Evolutionary conservation across 2,888 invertebrate genomes (phyloP).

Genomic region (Sminthurides aquaticus): DNA sequence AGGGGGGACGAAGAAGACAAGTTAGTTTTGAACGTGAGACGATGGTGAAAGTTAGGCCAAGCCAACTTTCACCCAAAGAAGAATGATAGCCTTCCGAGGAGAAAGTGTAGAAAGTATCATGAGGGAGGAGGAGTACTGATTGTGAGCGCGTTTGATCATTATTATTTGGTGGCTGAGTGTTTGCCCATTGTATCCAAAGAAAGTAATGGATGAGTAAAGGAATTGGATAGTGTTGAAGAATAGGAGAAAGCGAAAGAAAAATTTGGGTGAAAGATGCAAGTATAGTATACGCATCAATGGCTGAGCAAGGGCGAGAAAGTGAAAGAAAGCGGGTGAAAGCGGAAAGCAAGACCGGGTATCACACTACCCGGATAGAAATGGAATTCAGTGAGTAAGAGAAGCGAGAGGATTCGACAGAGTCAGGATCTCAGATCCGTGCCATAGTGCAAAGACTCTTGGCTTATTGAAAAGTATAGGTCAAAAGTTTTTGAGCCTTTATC

Average conservation of each 20-base stretch:
- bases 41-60: too few relatives aligned
- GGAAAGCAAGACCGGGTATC: background rate
- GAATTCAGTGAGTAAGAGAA: too few relatives aligned
- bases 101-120: too few relatives aligned
- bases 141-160: background rate
- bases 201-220: background rate
- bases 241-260: background rate
- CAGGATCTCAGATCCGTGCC: too few relatives aligned
- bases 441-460: background rate
- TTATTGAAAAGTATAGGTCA: background rate
- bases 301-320: background rate
- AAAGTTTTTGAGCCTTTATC: background rate
- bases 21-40: too few relatives aligned
- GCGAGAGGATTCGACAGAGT: too few relatives aligned
- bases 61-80: too few relatives aligned
- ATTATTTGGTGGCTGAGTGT: background rate
- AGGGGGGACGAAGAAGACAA: too few relatives aligned
- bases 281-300: background rate
- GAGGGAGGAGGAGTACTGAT: background rate
- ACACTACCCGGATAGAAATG: too few relatives aligned
- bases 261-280: too few relatives aligned
- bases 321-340: background rate
- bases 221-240: too few relatives aligned
- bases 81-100: too few relatives aligned
- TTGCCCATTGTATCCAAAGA: background rate